Evolutionary conservation across 2,797 vertebrate genomes (phyloP), one percentile per base, ranked within the genome.

Genomic region (Agapornis canus): DNA sequence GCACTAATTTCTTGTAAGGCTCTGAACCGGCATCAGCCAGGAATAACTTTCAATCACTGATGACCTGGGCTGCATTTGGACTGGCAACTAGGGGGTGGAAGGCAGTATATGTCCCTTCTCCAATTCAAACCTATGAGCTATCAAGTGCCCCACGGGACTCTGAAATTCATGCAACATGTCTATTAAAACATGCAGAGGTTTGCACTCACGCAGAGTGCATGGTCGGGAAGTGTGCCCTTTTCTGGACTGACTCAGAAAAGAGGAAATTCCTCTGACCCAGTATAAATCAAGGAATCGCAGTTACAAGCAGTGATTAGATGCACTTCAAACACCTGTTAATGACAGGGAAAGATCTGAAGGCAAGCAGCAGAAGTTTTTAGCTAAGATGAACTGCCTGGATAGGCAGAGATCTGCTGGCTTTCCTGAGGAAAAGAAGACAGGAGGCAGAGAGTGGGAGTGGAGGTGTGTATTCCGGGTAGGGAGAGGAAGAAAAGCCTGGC

Each of bases 401-500:
- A 76, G 91, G 59, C 82, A 94, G 69, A 49, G 65, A 49, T 79
- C 73, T 91, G 66, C 88, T 16, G 5, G 66, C 59, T 84, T 59
- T 91, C 83, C 92, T 79, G 32, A 89, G 69, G 59, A 51, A 84
- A 81, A 92, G 40, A 49, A 86, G 40, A 39, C 25, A 3, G 70
- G 65, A 96, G 87, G 69, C 82, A 89, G 48, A 47, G 39, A 72
- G 70, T 13, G 60, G 83, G 52, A 65, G 51, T 17, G 2, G 68
- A 79, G 51, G 48, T 5, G 81, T 81, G 59, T 39, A 14, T 49
- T 42, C 77, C 0, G 29, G 91, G 78, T 25, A 66, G 60, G 69
- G 70, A 79, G 63, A 93, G 97, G 96, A 96, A 98, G 97, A 98
- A 97, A 98, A 97, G 86, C 95, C 79, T 94, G 95, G 96, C 92